These are phyloP conservation scores for Brachypalpus laphriformis DNA, from an alignment of 2,888 invertebrate genomes.

Conservation along the genomic window DNA sequence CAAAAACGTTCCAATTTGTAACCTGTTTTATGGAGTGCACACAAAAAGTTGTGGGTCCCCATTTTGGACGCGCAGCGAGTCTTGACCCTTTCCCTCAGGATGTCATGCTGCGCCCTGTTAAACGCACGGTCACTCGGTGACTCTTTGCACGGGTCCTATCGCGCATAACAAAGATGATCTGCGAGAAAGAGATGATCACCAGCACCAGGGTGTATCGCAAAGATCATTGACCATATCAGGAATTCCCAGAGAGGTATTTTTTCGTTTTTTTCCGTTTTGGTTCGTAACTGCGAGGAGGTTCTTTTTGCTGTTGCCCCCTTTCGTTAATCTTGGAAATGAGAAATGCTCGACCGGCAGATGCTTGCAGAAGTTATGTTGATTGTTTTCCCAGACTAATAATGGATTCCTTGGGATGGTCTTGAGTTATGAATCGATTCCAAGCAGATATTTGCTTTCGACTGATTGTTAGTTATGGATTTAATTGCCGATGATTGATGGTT, in stretches of 20 bases:
- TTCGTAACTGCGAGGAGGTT: not conserved
- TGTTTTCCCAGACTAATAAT: slow-evolving; percentile 21
- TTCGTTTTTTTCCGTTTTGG: slow-evolving; percentile 3
- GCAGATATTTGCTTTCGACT: slow-evolving; percentile 41
- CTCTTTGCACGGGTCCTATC: slow-evolving; percentile 26
- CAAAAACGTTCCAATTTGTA: slow-evolving; percentile 58
- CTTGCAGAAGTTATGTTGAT: slow-evolving; percentile 48
- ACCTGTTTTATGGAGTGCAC: slow-evolving; percentile 30
- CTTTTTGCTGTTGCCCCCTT: not conserved
- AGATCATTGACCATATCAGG: slow-evolving; percentile 67
- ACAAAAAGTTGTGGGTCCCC: not conserved
- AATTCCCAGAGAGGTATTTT: slow-evolving; percentile 27
- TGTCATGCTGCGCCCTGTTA: not conserved
- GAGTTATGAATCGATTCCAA: slow-evolving; percentile 30
- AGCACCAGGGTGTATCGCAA: not conserved
- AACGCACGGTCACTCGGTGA: slow-evolving; percentile 50
- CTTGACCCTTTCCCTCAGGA: slow-evolving; percentile 19
- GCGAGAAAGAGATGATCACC: slow-evolving; percentile 22
- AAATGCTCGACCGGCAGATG: slow-evolving; percentile 22
- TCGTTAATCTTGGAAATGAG: slow-evolving; percentile 14
- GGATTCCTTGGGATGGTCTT: slow-evolving; percentile 10
- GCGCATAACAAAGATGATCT: slow-evolving; percentile 45
- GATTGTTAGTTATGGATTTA: slow-evolving; percentile 31
- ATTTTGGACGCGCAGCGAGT: not conserved
- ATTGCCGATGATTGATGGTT: slow-evolving; percentile 41